phyloP scores from a whole-genome alignment of 2,888 invertebrate species.

The Drosophila histrio region DNA sequence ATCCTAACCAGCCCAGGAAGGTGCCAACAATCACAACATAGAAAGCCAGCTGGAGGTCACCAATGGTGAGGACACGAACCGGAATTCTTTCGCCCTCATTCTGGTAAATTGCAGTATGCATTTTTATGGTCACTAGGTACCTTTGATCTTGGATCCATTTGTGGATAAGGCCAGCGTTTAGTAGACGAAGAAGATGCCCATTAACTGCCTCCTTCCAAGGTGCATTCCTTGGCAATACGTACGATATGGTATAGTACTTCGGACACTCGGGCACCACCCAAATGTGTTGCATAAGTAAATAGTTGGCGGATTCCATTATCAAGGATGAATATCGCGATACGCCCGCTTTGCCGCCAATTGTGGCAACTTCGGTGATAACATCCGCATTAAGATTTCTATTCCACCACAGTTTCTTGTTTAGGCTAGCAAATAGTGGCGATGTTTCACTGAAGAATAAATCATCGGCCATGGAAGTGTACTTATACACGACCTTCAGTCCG shows the following conservation, averaged over 20 bases:
- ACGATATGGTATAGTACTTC: slow-evolving; percentile 83
- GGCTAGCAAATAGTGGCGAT: slow-evolving; percentile 80
- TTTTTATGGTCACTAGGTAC: slow-evolving; percentile 55
- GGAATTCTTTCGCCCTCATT: slow-evolving; percentile 26
- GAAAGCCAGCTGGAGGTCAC: slow-evolving; percentile 83
- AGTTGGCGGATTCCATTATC: slow-evolving; percentile 76
- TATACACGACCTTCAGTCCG: slow-evolving; percentile 81
- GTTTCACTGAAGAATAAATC: slow-evolving; percentile 83
- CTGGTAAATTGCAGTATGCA: slow-evolving; percentile 21
- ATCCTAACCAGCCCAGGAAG: slow-evolving; percentile 53
- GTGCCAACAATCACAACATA: slow-evolving; percentile 81
- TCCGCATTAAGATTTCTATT: slow-evolving; percentile 73
- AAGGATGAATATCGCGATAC: slow-evolving; percentile 80
- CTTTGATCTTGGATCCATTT: slow-evolving; percentile 83
- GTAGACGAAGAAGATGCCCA: slow-evolving; percentile 72
- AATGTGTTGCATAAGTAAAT: slow-evolving; percentile 62
- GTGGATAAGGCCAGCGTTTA: slow-evolving; percentile 80
- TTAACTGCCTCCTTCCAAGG: slow-evolving; percentile 82
- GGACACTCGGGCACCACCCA: slow-evolving; percentile 84
- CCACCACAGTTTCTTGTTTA: slow-evolving; percentile 75
- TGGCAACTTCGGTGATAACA: slow-evolving; percentile 71
- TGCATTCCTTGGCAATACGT: slow-evolving; percentile 81
- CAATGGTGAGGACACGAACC: slow-evolving; percentile 79
- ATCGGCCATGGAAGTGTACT: slow-evolving; percentile 83
- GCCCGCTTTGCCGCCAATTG: slow-evolving; percentile 73